Evolutionary conservation across 2,113 vertebrate genomes (phyloP).

Genomic region (Collichthys lucidus): DNA sequence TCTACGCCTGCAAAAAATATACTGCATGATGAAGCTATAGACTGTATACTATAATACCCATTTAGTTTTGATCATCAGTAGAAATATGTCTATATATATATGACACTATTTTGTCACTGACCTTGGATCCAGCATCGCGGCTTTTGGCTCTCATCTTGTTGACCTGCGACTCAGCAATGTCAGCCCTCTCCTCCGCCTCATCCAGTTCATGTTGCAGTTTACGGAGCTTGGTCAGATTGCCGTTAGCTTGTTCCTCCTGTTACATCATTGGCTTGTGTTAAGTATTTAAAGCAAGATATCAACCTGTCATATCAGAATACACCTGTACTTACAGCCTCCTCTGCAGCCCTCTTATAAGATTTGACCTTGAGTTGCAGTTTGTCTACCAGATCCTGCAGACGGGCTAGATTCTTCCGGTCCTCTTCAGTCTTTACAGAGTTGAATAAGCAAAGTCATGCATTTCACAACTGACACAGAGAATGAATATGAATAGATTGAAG

Average conservation of each 20-base stretch:
- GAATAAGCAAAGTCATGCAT: neutral
- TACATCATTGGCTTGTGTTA: neutral
- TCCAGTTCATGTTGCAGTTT: conserved; percentile 3
- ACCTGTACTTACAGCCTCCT: conserved; percentile 1
- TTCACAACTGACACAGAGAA: neutral
- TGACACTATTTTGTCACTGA: neutral
- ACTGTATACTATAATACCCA: neutral
- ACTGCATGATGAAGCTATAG: neutral
- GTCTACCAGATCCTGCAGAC: conserved; percentile 1
- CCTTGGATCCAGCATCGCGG: conserved; percentile 3
- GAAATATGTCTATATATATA: no score
- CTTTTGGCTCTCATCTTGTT: conserved; percentile 14
- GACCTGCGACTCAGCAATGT: conserved; percentile 12
- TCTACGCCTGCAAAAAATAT: neutral
- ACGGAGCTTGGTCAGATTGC: conserved; percentile 3
- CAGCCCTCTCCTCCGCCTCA: conserved; percentile 4
- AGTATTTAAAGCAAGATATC: neutral
- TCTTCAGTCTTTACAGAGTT: conserved; percentile 4
- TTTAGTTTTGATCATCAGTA: neutral
- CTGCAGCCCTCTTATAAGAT: neutral
- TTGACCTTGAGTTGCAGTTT: conserved; percentile 3
- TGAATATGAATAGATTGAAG: neutral
- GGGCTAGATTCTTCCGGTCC: neutral
- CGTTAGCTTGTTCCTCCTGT: conserved; percentile 4
- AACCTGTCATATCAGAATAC: neutral